phyloP scores from a whole-genome alignment of 2,888 invertebrate genomes.

The Meteorus colon region DNA sequence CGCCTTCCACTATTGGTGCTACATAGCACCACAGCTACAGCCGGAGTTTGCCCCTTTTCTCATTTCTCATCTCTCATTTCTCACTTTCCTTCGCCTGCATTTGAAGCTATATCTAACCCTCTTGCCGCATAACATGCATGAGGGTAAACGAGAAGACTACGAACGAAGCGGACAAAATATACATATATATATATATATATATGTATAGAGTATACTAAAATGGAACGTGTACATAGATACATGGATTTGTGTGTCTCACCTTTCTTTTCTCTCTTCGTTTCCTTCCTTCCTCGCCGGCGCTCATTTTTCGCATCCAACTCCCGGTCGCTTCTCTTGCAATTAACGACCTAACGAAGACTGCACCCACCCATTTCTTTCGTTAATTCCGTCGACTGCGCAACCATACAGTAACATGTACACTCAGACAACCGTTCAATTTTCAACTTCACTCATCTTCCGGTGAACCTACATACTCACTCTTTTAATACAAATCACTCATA shows the following conservation, averaged over 20 bases:
- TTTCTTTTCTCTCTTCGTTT: constrained; percentile 20
- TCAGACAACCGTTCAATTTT: neutral
- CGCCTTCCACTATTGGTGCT: neutral
- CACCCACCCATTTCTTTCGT: constrained; percentile 35
- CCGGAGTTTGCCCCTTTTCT: neutral
- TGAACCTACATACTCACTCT: neutral
- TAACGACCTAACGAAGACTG: constrained; percentile 43
- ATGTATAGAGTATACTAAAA: neutral
- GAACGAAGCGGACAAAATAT: neutral
- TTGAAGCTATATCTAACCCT: neutral
- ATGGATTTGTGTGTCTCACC: constrained; percentile 1
- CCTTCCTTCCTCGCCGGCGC: constrained; percentile 21
- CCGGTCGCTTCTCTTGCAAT: constrained; percentile 38
- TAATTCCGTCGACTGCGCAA: constrained; percentile 23
- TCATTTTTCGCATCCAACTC: constrained; percentile 34
- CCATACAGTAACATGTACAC: neutral
- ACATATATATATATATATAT: neutral
- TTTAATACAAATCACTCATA: neutral
- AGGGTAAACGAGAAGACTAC: constrained; percentile 2
- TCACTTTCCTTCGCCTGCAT: constrained; percentile 10
- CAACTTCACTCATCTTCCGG: neutral
- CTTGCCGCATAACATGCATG: constrained; percentile 6
- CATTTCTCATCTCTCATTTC: constrained; percentile 12
- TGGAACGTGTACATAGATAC: constrained; percentile 19
- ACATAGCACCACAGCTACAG: neutral